Evolutionary conservation across 2,113 vertebrate genomes (phyloP).

Genomic region (Notechis scutatus): DNA sequence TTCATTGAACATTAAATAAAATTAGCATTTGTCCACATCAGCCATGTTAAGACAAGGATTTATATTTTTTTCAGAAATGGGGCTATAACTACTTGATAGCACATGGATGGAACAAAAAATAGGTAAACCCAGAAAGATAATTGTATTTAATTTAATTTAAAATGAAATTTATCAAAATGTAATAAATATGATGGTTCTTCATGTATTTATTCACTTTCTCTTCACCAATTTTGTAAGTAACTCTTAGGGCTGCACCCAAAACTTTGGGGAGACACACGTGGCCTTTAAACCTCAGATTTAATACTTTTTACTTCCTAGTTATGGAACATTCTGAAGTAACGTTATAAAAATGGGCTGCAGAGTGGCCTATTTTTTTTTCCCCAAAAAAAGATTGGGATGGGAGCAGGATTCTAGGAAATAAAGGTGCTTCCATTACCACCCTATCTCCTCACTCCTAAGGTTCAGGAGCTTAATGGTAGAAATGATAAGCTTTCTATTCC

Average conservation of each 20-base stretch:
- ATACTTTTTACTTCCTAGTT: background rate
- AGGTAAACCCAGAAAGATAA: background rate
- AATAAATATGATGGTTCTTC: background rate
- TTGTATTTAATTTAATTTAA: background rate
- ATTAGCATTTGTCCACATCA: background rate
- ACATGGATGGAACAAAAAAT: background rate
- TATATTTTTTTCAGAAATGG: background rate
- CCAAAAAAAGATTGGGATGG: background rate
- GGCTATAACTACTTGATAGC: background rate
- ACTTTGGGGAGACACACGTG: background rate
- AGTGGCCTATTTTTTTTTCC: background rate
- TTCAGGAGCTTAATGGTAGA: background rate
- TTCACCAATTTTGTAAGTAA: background rate
- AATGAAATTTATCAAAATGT: background rate
- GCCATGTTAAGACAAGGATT: background rate
- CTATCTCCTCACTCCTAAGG: background rate
- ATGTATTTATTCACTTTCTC: background rate
- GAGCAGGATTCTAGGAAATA: background rate
- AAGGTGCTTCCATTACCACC: background rate
- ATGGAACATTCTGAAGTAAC: background rate
- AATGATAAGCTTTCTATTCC: background rate
- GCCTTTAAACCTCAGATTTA: background rate
- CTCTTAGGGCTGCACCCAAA: background rate
- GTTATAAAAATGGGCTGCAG: background rate
- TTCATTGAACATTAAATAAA: background rate